These are phyloP conservation scores for Characodon lateralis DNA, from an alignment of 2,797 vertebrate species.

Conservation along the genomic window DNA sequence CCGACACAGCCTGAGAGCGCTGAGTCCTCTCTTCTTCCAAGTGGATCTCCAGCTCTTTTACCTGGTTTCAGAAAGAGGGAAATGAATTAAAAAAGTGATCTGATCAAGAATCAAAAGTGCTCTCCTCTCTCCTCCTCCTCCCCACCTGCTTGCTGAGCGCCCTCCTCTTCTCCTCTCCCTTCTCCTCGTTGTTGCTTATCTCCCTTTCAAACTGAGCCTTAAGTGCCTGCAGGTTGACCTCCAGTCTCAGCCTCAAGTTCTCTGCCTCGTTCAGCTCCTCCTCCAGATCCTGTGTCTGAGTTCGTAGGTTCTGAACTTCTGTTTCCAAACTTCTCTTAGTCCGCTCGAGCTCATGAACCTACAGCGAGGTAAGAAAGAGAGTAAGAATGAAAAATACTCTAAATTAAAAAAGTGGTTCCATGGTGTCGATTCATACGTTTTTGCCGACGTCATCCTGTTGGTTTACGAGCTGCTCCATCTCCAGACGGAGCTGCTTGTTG, in stretches of 20 bases:
- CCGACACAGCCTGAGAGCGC: constrained; percentile 81
- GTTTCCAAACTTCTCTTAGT: constrained; percentile 84
- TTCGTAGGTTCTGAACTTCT: constrained; percentile 83
- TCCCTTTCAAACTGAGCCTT: constrained; percentile 92
- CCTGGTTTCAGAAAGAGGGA: constrained; percentile 65
- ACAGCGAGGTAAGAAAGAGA: constrained; percentile 11
- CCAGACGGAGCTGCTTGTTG: constrained; percentile 88
- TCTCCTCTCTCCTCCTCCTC: neutral
- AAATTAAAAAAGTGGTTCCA: neutral
- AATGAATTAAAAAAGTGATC: neutral
- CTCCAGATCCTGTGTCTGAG: constrained; percentile 90
- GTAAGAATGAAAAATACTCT: constrained; percentile 12
- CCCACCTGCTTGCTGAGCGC: constrained; percentile 90
- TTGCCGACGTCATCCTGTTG: constrained; percentile 94
- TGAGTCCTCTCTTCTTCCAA: constrained; percentile 90
- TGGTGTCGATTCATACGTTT: constrained; percentile 77
- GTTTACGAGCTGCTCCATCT: constrained; percentile 92
- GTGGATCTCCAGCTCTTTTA: constrained; percentile 87
- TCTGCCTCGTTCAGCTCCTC: constrained; percentile 89
- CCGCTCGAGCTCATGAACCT: constrained; percentile 93
- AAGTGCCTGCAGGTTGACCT: constrained; percentile 92
- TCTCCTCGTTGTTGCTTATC: constrained; percentile 86
- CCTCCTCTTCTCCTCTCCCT: constrained; percentile 90
- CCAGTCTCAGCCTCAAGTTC: constrained; percentile 89
- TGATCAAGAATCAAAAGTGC: neutral